Conservation (phyloP, 2,113 vertebrate species). For the Grantiella picta region DNA sequence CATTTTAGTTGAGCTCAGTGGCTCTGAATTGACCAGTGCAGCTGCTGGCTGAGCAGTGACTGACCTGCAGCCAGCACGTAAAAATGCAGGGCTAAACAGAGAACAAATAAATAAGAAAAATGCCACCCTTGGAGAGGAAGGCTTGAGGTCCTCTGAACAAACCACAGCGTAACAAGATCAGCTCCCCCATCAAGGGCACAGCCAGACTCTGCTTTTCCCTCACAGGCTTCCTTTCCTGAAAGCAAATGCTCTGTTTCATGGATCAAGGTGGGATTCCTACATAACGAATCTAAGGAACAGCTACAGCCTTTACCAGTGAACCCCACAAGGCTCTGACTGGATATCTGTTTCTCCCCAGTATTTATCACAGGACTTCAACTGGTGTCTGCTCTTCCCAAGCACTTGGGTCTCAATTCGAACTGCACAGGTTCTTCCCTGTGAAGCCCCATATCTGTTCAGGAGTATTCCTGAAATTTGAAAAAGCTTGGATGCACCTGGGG, state of each 20-base stretch:
- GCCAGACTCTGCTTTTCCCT: neutral
- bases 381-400: neutral
- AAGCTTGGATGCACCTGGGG: neutral
- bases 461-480: neutral
- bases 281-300: neutral
- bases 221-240: neutral
- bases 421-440: neutral
- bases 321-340: neutral
- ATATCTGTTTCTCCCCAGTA: neutral
- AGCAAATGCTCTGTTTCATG: neutral
- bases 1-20: neutral
- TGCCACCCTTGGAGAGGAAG: constrained; percentile 3
- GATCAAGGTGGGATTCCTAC: neutral
- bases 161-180: neutral
- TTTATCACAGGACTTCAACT: neutral
- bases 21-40: neutral
- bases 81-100: constrained; percentile 12
- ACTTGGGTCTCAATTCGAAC: neutral
- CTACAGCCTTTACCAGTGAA: neutral
- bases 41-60: constrained; percentile 24
- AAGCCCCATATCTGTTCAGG: neutral
- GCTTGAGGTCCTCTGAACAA: neutral
- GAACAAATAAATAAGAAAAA: constrained; percentile 18
- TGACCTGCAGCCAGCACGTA: neutral
- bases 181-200: neutral